Evolutionary conservation across 1,140 invertebrate species (phyloP), one percentile per base, ranked within the genome.

Genomic region (Caenorhabditis briggsae): DNA sequence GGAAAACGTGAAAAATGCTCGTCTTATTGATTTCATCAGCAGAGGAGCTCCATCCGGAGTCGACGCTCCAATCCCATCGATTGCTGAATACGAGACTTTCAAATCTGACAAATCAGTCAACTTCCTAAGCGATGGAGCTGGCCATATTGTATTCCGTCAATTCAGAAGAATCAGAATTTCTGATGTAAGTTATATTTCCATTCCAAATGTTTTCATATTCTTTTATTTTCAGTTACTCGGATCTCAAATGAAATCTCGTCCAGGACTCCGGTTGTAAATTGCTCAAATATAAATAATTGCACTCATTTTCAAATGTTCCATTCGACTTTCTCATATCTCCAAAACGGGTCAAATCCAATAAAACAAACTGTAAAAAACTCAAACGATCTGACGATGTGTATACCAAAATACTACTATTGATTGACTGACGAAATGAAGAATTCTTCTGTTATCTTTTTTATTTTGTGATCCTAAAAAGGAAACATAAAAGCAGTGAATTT

Each of bases 21-120:
- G 46, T 50, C 70, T 78, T 7, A 78, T 78, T 50, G 70, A 78
- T 3, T 78, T 78, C 33, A 78, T 78, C 70, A 48, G 46, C 23
- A n/a, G 46, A 78, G 70, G 46, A 12, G 70, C 70, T 23, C 70
- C 70, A 78, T 78, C 70, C 50, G 83, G 83, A 84, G 48, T 84
- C 16, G 83, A 61, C 43, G 83, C 83, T 64, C 56, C 55, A 61
- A 61, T 61, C 58, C 83, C 83, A 16, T 61, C 56, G 16, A 84
- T 84, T 50, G 83, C 83, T 50, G 83, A 84, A 50, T 84, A 84
- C 20, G 83, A 84, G 46, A 84, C 83, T 2, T 84, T 84, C 83
- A 64, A 65, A 64, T 64, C 56, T n/a, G 59, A 65, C 46, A 50
- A 59, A 33, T 53, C 56, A 9, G 83, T 64, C 0, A 84, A 84